phyloP scores from a whole-genome alignment of 2,797 vertebrate genomes.

The Argentina silus region DNA sequence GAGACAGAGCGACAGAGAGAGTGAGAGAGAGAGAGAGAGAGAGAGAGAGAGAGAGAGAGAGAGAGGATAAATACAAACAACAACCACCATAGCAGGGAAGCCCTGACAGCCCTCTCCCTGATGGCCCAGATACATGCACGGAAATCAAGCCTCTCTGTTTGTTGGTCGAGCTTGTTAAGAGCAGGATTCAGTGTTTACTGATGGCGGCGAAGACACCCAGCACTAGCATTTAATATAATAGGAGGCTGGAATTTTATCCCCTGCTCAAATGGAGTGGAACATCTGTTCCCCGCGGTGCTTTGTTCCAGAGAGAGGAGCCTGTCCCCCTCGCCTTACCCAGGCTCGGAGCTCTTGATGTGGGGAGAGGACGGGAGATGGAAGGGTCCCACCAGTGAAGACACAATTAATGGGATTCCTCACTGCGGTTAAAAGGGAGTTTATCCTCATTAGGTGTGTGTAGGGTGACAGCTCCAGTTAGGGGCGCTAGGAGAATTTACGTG shows the following conservation, averaged over 20 bases:
- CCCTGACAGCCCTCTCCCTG: conserved; percentile 15
- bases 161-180: conserved; percentile 53
- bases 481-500: conserved; percentile 17
- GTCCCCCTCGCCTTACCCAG: conserved; percentile 38
- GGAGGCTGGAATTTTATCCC: conserved; percentile 47
- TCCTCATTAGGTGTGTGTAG: conserved; percentile 71
- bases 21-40: not conserved
- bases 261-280: conserved; percentile 49
- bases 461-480: conserved; percentile 60
- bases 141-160: conserved; percentile 4
- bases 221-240: conserved; percentile 61
- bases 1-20: not conserved
- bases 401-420: conserved; percentile 66
- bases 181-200: conserved; percentile 48
- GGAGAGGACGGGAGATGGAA: conserved; percentile 48
- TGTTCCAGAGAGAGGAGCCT: conserved; percentile 42
- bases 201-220: conserved; percentile 37
- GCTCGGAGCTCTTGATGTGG: conserved; percentile 45
- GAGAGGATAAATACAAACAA: not conserved
- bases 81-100: not conserved
- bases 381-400: conserved; percentile 55
- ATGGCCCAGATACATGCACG: conserved; percentile 17
- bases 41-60: not conserved
- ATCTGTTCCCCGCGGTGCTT: conserved; percentile 59
- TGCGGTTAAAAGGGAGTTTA: conserved; percentile 72